Conservation (phyloP, 2,113 vertebrate species). For the Malurus elegans region DNA sequence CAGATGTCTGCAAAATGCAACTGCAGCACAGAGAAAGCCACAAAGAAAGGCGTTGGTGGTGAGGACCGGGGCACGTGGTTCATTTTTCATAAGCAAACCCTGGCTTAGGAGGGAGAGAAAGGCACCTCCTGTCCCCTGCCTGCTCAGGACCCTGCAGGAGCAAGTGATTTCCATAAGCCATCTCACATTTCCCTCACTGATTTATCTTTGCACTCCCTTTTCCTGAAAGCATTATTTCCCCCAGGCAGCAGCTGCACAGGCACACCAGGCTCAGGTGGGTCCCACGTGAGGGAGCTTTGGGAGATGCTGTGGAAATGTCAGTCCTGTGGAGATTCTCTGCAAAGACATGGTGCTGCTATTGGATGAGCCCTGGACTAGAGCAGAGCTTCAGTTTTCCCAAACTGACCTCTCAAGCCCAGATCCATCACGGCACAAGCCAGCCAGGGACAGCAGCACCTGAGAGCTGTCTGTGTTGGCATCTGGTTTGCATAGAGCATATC, state of each 20-base stretch:
- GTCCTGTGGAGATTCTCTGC: neutral
- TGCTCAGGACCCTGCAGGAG: neutral
- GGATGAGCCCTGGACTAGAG: neutral
- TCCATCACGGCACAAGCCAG: neutral
- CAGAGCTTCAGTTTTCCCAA: neutral
- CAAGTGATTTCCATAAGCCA: neutral
- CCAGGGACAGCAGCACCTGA: neutral
- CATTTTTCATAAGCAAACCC: conserved; percentile 25
- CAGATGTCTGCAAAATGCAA: conserved; percentile 68
- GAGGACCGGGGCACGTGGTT: neutral
- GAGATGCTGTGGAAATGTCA: neutral
- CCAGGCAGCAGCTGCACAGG: neutral
- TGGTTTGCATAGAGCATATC: conserved; percentile 14
- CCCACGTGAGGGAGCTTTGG: neutral
- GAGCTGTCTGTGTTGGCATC: neutral
- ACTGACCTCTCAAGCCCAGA: neutral
- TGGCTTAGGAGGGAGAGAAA: neutral
- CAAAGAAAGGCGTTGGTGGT: conserved; percentile 10
- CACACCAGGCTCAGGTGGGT: neutral
- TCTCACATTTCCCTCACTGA: neutral
- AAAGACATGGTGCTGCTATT: fast-evolving
- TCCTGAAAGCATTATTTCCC: neutral
- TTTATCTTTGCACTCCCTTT: neutral
- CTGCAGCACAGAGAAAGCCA: conserved; percentile 48
- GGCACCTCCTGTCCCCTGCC: neutral